Conservation (phyloP, 2,113 vertebrate genomes). For the Microcebus griseorufus region DNA sequence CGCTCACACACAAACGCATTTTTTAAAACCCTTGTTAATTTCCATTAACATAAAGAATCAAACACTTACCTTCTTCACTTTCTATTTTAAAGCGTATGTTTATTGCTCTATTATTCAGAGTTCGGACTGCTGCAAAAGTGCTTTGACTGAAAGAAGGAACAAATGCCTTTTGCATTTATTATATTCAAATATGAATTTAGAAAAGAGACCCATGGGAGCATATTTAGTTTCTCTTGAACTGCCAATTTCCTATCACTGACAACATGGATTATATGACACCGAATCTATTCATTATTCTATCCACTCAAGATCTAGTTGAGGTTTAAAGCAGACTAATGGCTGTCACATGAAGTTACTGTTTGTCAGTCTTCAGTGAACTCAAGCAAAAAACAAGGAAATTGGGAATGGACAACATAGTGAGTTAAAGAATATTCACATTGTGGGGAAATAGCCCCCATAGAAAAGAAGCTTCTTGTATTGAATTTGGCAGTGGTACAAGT, state of each 20-base stretch:
- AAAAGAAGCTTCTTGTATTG: conserved; percentile 46
- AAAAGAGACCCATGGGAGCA: neutral
- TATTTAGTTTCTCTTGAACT: neutral
- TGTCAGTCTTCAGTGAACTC: conserved; percentile 52
- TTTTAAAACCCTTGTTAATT: neutral
- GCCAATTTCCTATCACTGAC: conserved; percentile 13
- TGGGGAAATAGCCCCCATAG: conserved; percentile 1
- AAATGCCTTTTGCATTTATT: neutral
- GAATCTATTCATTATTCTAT: conserved; percentile 39
- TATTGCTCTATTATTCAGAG: neutral
- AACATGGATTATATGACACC: conserved; percentile 1
- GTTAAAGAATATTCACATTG: conserved; percentile 31
- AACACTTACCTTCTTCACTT: neutral
- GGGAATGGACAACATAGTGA: conserved; percentile 37
- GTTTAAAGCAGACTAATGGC: conserved; percentile 28
- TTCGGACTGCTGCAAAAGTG: neutral
- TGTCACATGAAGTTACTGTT: conserved; percentile 14
- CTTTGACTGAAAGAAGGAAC: neutral
- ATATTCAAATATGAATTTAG: conserved; percentile 13
- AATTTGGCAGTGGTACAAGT: conserved; percentile 50
- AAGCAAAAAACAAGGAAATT: conserved; percentile 51
- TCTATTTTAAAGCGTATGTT: neutral
- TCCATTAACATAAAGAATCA: neutral
- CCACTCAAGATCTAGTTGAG: conserved; percentile 21
- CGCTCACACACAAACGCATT: neutral